A percentile compares a stretch with the other conserved stretches of the same genome.
Evolutionary conservation across 2,113 vertebrate genomes (phyloP).

Genomic region (Trematocara zebra): DNA sequence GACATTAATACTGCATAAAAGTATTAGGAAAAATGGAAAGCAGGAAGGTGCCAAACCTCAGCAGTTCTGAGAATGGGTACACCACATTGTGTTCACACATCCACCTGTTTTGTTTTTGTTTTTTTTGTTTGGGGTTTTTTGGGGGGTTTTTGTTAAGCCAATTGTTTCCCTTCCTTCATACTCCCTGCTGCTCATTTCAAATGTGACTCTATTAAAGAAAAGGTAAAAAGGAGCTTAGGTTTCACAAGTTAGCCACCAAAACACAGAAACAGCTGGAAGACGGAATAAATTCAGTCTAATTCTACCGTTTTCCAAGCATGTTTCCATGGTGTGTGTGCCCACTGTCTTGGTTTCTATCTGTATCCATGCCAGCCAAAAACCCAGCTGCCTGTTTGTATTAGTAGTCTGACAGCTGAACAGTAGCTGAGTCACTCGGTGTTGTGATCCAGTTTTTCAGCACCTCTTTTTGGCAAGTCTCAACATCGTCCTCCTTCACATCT

Average conservation of each 20-base stretch:
- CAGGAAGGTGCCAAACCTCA: neutral
- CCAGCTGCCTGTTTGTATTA: constrained; percentile 20
- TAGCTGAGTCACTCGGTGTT: neutral
- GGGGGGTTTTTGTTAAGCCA: neutral
- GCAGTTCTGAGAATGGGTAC: neutral
- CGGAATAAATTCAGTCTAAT: neutral
- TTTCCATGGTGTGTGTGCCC: neutral
- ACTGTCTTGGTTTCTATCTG: neutral
- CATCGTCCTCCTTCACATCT: neutral
- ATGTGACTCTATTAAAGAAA: neutral
- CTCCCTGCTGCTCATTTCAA: neutral
- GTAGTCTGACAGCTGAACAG: constrained; percentile 11
- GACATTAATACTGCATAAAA: neutral
- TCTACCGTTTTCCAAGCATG: neutral
- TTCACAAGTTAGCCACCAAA: neutral
- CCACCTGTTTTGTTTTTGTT: neutral
- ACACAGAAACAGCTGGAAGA: neutral
- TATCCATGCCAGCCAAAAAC: neutral
- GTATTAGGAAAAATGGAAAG: neutral
- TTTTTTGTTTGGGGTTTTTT: no score
- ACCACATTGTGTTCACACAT: neutral
- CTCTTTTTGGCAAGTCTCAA: neutral
- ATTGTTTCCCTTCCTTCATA: neutral
- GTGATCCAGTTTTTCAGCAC: neutral
- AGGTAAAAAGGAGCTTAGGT: neutral